Conservation (phyloP, 1,140 invertebrate genomes). For the Papilio machaon region DNA sequence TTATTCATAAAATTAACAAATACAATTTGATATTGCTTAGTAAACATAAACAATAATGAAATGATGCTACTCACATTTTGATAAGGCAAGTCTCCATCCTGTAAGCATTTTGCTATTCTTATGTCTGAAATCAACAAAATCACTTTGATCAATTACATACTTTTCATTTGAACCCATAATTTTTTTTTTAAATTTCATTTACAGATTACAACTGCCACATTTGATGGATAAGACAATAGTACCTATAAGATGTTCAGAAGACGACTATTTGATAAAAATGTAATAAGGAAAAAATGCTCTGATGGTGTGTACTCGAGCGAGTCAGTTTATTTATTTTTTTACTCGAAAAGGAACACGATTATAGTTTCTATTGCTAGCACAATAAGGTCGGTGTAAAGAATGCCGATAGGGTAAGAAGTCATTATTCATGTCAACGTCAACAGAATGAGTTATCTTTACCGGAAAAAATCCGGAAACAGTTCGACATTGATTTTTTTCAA, state of each 20-base stretch:
- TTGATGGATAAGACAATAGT: conserved; percentile 33
- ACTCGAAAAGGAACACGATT: not conserved
- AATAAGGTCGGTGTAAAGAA: conserved; percentile 16
- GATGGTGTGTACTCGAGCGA: conserved; percentile 45
- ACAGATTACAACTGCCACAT: conserved; percentile 34
- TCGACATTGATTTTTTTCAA: conserved; percentile 36
- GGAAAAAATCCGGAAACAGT: conserved; percentile 50
- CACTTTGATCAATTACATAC: conserved; percentile 37
- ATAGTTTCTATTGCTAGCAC: not conserved
- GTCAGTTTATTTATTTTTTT: conserved; percentile 13
- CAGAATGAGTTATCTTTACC: conserved; percentile 51
- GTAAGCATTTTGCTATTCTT: conserved; percentile 67
- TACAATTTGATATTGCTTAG: no score
- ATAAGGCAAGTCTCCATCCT: conserved; percentile 68
- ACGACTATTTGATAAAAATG: conserved; percentile 55
- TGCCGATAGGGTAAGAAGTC: not conserved
- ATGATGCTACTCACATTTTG: conserved; percentile 64
- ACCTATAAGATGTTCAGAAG: conserved; percentile 38
- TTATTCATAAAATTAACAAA: no score
- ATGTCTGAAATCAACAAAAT: conserved; percentile 56
- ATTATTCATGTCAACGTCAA: conserved; percentile 32
- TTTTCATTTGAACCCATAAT: conserved; percentile 15
- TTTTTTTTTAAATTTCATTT: conserved; percentile 24
- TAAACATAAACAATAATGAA: not conserved
- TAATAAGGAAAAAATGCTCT: conserved; percentile 69